Conservation (phyloP, 2,797 vertebrate genomes). For the Sus cebifrons region DNA sequence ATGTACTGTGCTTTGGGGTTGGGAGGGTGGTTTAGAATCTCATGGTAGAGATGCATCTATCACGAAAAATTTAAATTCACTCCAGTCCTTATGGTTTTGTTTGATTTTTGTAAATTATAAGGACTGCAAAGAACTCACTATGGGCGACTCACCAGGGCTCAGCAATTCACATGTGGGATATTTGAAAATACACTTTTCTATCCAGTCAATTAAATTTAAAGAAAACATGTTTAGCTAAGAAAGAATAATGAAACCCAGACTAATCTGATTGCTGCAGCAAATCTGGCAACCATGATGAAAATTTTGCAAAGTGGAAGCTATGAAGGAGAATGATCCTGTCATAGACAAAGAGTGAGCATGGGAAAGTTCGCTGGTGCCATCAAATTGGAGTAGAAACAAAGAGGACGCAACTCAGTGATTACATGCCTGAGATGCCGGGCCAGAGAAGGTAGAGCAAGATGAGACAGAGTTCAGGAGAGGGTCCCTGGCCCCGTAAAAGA, state of each 20-base stretch:
- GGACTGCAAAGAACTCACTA: not conserved
- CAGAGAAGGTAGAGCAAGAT: not conserved
- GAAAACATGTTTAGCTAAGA: constrained; percentile 41
- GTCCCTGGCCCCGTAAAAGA: accelerated
- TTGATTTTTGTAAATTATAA: constrained; percentile 12
- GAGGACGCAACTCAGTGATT: not conserved
- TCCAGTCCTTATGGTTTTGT: not conserved
- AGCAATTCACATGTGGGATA: constrained; percentile 22
- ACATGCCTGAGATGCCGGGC: accelerated
- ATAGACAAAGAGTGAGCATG: accelerated
- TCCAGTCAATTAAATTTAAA: constrained; percentile 68
- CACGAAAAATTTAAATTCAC: not conserved
- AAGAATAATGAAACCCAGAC: not conserved
- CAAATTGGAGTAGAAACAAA: not conserved
- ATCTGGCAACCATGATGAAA: not conserved
- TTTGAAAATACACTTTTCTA: constrained; percentile 61
- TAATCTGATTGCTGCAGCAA: constrained; percentile 1
- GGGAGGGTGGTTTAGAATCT: not conserved
- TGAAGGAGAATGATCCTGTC: not conserved
- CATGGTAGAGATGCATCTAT: not conserved
- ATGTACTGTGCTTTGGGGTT: not conserved
- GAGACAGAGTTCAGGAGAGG: not conserved
- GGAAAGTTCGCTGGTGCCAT: not conserved
- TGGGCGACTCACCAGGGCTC: constrained; percentile 47
- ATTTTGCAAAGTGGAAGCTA: constrained; percentile 35